Base-by-base conservation (phyloP, 2,888 invertebrate genomes). In the Acronicta alni region DNA sequence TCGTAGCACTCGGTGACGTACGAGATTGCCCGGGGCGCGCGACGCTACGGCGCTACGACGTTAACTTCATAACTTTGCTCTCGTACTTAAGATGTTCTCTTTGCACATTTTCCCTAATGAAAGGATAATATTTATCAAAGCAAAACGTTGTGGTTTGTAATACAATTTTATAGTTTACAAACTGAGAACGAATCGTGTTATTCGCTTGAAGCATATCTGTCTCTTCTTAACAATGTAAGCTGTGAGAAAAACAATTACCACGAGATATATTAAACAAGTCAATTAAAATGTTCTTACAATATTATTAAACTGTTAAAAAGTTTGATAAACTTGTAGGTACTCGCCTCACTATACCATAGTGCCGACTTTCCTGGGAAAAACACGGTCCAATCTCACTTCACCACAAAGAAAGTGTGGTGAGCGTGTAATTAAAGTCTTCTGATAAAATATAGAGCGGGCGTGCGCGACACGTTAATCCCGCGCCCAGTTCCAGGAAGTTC, bases 361-460 rank as follows among this genome's bases (percentile, higher is more conserved):
- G 14, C 32, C 15, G 7, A 43, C 15, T 26, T 1, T 43, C 7
- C 8, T 18, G 30, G 14, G 17, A 45, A 45, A 30, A 45, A 45
- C 30, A 17, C 10, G 2, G 4, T 45, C 30, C 44, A 30, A 45
- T 45, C 44, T 17, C 16, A 20, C 4, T 41, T 30, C 12, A 16
- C 15, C 46, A 17, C 42, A 54, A 17, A 51, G 35, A 45, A 30
- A 15, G 30, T 20, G 18, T 45, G 42, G 30, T 55, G 47, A 39
- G 30, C 17, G 8, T 32, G 45, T 57, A 66, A 66, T 66, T 61
- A 61, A 66, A 67, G 57, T 57, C 66, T 54, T 55, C 38, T 51
- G 26, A 52, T 66, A 53, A 55, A 51, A 66, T 52, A 57, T 46
- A 37, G 32, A 46, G 57, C 46, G 54, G 54, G 49, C 56, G 65